A percentile compares a stretch with the other conserved stretches of the same genome.
phyloP scores from a whole-genome alignment of 2,888 invertebrate genomes.

The Drosophila testacea region DNA sequence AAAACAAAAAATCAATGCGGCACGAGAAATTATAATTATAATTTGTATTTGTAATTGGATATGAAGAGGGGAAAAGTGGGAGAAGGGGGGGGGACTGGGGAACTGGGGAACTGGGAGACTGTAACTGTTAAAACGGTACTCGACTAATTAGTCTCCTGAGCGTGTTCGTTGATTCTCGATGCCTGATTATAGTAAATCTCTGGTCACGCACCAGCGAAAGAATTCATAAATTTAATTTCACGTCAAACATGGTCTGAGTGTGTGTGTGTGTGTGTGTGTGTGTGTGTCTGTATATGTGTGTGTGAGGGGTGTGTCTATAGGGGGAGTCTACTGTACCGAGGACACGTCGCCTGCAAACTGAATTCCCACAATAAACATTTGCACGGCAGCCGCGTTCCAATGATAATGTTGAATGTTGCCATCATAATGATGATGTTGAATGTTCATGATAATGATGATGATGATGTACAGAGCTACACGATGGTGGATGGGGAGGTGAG shows the following conservation, averaged over 20 bases:
- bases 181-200: conserved; percentile 80
- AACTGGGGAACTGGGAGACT: background rate
- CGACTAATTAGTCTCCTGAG: conserved; percentile 79
- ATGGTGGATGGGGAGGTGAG: background rate
- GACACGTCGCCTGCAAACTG: conserved; percentile 60
- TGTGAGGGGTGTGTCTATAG: background rate
- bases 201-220: conserved; percentile 79
- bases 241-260: conserved; percentile 34
- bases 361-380: conserved; percentile 80
- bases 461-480: conserved; percentile 28
- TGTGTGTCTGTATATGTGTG: background rate
- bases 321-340: background rate
- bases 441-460: conserved; percentile 38
- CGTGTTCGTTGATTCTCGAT: conserved; percentile 77
- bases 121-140: conserved; percentile 31
- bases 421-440: conserved; percentile 39
- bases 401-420: conserved; percentile 59
- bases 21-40: conserved; percentile 76
- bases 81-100: too few species aligned
- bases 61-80: background rate
- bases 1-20: conserved; percentile 48
- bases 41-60: conserved; percentile 58
- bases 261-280: background rate
- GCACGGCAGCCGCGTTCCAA: conserved; percentile 66
- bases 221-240: conserved; percentile 80